Evolutionary conservation across 2,888 invertebrate genomes (phyloP).

Genomic region (Limnephilus auricula): DNA sequence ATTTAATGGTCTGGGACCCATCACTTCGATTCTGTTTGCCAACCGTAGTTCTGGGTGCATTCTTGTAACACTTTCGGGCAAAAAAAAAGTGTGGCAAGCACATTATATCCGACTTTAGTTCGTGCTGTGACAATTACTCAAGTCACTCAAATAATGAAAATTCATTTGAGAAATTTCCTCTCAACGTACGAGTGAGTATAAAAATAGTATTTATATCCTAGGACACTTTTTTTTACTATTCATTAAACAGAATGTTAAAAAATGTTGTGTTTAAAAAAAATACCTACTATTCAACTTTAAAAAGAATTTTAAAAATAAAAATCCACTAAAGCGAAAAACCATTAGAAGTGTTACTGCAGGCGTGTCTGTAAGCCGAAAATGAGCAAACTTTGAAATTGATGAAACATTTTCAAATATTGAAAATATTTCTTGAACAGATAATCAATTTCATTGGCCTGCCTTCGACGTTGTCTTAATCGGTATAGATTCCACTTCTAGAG

Average conservation of each 20-base stretch:
- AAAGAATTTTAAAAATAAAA: not conserved
- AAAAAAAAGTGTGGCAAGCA: not conserved
- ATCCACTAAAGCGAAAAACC: not conserved
- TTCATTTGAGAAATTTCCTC: not conserved
- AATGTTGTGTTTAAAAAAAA: conserved; percentile 6
- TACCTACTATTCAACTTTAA: conserved; percentile 28
- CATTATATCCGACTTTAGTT: not conserved
- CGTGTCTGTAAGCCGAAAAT: not conserved
- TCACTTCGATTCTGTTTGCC: not conserved
- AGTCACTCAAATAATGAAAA: not conserved
- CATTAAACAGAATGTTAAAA: conserved; percentile 18
- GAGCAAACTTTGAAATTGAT: not conserved
- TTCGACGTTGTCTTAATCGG: not conserved
- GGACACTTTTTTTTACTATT: conserved; percentile 13
- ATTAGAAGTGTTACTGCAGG: not conserved
- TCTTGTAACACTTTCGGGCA: not conserved
- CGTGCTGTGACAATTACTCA: not conserved
- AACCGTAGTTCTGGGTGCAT: not conserved
- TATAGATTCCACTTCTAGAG: not conserved
- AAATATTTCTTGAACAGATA: not conserved
- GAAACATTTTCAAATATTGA: not conserved
- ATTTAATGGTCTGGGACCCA: conserved; percentile 2
- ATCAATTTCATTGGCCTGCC: not conserved
- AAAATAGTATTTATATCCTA: conserved; percentile 31
- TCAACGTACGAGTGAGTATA: conserved; percentile 8